Evolutionary conservation across 2,113 vertebrate species (phyloP).

Genomic region (Campylomormyrus numenius): DNA sequence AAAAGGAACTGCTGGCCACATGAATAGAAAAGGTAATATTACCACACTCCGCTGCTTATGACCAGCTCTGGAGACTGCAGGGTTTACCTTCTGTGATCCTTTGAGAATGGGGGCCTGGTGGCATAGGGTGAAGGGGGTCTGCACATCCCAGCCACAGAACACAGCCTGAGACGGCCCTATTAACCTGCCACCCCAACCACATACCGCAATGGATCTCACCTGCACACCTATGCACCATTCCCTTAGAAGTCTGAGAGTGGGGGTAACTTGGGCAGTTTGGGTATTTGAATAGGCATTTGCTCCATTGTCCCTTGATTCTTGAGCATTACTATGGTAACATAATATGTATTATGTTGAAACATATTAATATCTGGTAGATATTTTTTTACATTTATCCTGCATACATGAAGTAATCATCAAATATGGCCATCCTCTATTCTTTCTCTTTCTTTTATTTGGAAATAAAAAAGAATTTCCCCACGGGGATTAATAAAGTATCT

Average conservation of each 20-base stretch:
- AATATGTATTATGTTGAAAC: not conserved
- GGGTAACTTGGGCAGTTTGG: not conserved
- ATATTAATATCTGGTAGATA: not conserved
- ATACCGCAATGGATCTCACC: not conserved
- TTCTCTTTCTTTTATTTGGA: not conserved
- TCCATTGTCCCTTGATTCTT: not conserved
- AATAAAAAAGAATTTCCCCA: not conserved
- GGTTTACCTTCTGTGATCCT: constrained; percentile 49
- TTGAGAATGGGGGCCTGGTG: constrained; percentile 24
- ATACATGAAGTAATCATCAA: not conserved
- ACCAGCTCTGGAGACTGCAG: not conserved
- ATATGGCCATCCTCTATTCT: not conserved
- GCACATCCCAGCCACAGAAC: too few species aligned
- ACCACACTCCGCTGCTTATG: not conserved
- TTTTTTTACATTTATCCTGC: too few species aligned
- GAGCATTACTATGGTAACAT: not conserved
- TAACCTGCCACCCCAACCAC: not conserved
- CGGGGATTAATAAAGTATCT: not conserved
- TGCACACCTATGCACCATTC: not conserved
- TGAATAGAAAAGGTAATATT: not conserved
- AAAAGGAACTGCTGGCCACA: not conserved
- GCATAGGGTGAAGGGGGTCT: too few species aligned
- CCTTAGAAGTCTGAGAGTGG: not conserved
- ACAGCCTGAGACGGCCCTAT: too few species aligned
- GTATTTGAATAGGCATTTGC: not conserved